Conservation (phyloP, 2,888 invertebrate genomes). For the Lepidochrysops patricia region DNA sequence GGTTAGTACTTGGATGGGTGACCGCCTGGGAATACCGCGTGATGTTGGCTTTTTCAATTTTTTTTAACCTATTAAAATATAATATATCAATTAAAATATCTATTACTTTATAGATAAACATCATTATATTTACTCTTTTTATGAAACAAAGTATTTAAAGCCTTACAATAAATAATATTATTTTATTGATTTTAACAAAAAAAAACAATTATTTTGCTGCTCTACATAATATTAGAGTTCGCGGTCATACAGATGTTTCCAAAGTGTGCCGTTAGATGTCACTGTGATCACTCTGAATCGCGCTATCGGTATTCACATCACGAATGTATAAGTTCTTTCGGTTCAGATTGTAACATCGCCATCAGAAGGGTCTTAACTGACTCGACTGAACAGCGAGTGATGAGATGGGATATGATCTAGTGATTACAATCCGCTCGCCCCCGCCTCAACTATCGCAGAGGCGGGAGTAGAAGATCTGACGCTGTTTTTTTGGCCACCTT, state of each 20-base stretch:
- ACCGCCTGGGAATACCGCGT: slow-evolving; percentile 49
- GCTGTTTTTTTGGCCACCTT: slow-evolving; percentile 45
- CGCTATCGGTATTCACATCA: slow-evolving; percentile 30
- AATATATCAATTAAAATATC: too few species aligned
- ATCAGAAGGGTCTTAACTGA: slow-evolving; percentile 70
- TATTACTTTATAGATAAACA: too few species aligned
- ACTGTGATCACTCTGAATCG: slow-evolving; percentile 29
- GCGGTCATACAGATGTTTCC: not conserved
- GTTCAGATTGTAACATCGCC: slow-evolving; percentile 29
- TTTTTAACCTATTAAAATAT: too few species aligned
- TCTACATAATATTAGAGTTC: not conserved
- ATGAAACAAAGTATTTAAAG: too few species aligned
- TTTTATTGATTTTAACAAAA: too few species aligned
- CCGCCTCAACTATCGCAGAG: slow-evolving; percentile 56
- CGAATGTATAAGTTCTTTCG: slow-evolving; percentile 17
- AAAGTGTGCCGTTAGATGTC: slow-evolving; percentile 31
- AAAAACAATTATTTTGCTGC: too few species aligned
- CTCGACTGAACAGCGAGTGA: slow-evolving; percentile 73
- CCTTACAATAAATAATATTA: too few species aligned
- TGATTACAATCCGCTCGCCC: slow-evolving; percentile 51
- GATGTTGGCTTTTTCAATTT: slow-evolving; percentile 37
- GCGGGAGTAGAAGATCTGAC: slow-evolving; percentile 42
- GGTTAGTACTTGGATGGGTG: slow-evolving; percentile 49
- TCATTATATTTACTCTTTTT: too few species aligned
- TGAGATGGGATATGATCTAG: slow-evolving; percentile 48